phyloP scores from a whole-genome alignment of 2,888 invertebrate species.

The Camptogramma bilineatum region DNA sequence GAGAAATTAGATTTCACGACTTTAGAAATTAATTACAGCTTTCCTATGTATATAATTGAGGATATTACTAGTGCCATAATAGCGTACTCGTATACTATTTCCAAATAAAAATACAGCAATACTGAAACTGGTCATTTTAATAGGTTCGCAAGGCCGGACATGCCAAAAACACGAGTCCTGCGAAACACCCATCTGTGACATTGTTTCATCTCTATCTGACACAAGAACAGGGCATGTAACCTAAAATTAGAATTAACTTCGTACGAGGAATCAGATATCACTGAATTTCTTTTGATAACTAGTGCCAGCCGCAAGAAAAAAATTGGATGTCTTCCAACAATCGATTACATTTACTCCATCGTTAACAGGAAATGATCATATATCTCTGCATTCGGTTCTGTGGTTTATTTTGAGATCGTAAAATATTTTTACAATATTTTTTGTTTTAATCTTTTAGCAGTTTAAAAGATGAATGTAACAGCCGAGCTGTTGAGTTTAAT shows the following conservation, averaged over 20 bases:
- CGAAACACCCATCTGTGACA: no score
- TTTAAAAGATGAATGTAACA: conserved; percentile 44
- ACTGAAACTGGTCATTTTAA: no score
- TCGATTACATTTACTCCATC: conserved; percentile 78
- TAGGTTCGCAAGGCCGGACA: no score
- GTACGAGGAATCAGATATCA: conserved; percentile 75
- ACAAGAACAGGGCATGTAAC: conserved; percentile 59
- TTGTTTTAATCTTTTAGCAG: conserved; percentile 35
- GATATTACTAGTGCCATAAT: no score
- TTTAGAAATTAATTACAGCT: no score
- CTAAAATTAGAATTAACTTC: conserved; percentile 79
- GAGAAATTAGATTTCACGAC: no score
- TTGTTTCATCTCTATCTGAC: conserved; percentile 36
- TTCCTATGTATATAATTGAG: no score
- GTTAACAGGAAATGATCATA: conserved; percentile 72
- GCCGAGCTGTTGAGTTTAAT: conserved; percentile 41
- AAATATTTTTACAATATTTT: conserved; percentile 48
- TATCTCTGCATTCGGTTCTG: conserved; percentile 57
- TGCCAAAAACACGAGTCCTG: no score
- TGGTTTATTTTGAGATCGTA: conserved; percentile 53
- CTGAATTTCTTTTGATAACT: conserved; percentile 61
- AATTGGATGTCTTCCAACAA: conserved; percentile 76
- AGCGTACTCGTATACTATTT: no score
- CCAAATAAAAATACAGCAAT: no score
- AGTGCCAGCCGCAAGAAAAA: conserved; percentile 73